Evolutionary conservation across 2,888 invertebrate species (phyloP).

Genomic region (Heliconius sara): DNA sequence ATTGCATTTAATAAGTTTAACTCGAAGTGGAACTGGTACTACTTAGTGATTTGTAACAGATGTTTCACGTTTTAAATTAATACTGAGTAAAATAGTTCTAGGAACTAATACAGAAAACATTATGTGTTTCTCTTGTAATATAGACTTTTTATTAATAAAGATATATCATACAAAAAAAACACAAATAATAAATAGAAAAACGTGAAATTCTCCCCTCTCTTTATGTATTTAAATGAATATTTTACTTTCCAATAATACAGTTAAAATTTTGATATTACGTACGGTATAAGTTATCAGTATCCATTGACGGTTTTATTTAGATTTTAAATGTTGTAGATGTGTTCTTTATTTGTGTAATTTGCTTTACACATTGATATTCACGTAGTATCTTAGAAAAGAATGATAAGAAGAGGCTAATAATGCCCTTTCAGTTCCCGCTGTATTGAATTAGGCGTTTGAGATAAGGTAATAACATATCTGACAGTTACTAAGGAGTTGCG

Average conservation of each 20-base stretch:
- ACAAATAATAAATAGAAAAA: neutral
- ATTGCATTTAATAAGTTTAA: conserved; percentile 60
- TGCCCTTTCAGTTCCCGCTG: conserved; percentile 32
- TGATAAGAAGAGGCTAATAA: conserved; percentile 15
- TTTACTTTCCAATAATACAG: too few relatives aligned
- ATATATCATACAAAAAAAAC: neutral
- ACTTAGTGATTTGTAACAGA: conserved; percentile 38
- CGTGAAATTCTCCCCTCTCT: neutral
- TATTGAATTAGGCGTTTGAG: conserved; percentile 37
- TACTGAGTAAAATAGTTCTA: conserved; percentile 21
- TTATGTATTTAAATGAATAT: neutral
- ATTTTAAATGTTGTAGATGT: too few relatives aligned
- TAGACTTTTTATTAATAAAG: neutral
- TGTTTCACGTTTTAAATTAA: conserved; percentile 28
- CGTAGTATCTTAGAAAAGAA: neutral
- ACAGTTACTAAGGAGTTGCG: conserved; percentile 60
- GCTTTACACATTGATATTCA: neutral
- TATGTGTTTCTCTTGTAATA: neutral
- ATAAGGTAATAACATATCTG: conserved; percentile 48
- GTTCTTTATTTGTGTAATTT: too few relatives aligned
- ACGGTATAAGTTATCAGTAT: too few relatives aligned
- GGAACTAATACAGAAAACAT: neutral
- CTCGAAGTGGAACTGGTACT: conserved; percentile 41
- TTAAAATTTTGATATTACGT: too few relatives aligned
- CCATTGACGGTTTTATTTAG: too few relatives aligned